phyloP scores from a whole-genome alignment of 2,113 vertebrate species.

The Chroicocephalus ridibundus region DNA sequence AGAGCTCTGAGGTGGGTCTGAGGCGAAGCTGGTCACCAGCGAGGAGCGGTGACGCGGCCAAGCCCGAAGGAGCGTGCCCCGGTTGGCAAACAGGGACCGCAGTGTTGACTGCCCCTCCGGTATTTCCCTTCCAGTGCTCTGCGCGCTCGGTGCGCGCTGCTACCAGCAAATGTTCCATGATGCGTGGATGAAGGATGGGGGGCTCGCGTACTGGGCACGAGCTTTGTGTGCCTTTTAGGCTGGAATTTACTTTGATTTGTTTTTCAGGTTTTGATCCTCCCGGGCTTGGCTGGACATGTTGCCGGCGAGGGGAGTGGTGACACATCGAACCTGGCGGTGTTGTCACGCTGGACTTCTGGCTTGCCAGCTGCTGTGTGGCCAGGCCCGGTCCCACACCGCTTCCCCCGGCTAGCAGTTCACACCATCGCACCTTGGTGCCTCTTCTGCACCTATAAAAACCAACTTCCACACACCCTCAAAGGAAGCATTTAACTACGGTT shows the following conservation, averaged over 20 bases:
- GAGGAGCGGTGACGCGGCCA: background rate
- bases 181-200: background rate
- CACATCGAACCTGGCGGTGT: background rate
- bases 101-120: background rate
- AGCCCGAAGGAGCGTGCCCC: background rate
- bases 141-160: background rate
- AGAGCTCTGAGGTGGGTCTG: slow-evolving; percentile 67
- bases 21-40: slow-evolving; percentile 27
- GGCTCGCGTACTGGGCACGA: fast-evolving
- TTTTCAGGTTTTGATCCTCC: background rate
- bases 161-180: background rate
- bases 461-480: background rate
- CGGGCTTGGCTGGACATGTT: fast-evolving
- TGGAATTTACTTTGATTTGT: background rate
- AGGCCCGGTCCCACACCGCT: fast-evolving
- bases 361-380: background rate
- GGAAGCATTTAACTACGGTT: background rate
- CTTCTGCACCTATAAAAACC: background rate
- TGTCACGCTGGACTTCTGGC: fast-evolving
- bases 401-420: background rate
- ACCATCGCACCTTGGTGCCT: background rate
- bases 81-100: slow-evolving; percentile 8
- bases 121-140: background rate
- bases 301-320: background rate
- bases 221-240: background rate